These are phyloP conservation scores for Blera fallax DNA, from an alignment of 2,888 invertebrate genomes.

Conservation along the genomic window DNA sequence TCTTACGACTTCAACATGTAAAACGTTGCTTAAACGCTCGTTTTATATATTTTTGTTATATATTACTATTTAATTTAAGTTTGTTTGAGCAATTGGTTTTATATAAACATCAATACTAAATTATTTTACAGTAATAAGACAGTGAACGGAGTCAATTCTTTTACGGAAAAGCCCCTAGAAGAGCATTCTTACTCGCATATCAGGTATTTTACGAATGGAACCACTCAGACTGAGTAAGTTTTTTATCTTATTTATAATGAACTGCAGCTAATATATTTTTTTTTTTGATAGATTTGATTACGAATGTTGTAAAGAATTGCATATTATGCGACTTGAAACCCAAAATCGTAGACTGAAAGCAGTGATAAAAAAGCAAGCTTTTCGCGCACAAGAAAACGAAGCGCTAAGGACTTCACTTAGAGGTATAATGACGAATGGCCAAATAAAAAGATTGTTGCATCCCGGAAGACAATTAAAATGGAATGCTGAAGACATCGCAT, in stretches of 20 bases:
- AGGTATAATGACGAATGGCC: constrained; percentile 37
- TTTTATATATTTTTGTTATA: too few species aligned
- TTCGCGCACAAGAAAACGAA: constrained; percentile 34
- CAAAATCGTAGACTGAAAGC: constrained; percentile 16
- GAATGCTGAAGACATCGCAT: constrained; percentile 40
- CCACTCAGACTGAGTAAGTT: constrained; percentile 45
- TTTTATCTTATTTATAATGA: not conserved
- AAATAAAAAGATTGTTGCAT: constrained; percentile 42
- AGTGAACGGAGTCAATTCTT: not conserved
- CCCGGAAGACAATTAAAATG: constrained; percentile 30
- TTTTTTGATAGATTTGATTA: constrained; percentile 23
- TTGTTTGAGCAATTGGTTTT: not conserved
- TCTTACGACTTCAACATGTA: too few species aligned
- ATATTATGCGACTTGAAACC: constrained; percentile 47
- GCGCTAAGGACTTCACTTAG: constrained; percentile 3
- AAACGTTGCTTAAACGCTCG: too few species aligned
- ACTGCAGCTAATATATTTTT: not conserved
- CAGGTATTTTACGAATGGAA: constrained; percentile 13
- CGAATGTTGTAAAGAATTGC: constrained; percentile 35
- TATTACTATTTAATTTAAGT: too few species aligned
- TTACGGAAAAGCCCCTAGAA: not conserved
- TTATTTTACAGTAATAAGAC: not conserved
- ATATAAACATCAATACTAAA: not conserved
- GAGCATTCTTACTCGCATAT: constrained; percentile 41
- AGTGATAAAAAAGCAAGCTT: constrained; percentile 10